Base-by-base conservation (phyloP, 2,797 vertebrate genomes). In the Poeciliopsis presidionis region DNA sequence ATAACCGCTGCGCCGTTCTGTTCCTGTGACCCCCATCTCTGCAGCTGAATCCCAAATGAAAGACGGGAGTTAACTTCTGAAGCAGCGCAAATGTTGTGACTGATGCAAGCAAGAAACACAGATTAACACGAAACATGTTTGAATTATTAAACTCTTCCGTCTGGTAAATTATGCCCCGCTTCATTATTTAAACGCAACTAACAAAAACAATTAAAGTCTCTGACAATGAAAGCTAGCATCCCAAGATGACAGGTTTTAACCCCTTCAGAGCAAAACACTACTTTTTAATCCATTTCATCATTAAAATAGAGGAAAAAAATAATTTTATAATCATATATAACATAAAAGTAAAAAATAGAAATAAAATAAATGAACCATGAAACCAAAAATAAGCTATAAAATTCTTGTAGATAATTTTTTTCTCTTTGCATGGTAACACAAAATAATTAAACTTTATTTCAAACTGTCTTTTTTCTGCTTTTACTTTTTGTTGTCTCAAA, bases 141-240 rank as follows among this genome's bases (percentile, higher is more conserved):
- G 77, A 91, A 93, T 91, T 88, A 92, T 92, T 83, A 61, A 93
- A 91, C 80, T 3, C 18, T 49, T 63, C 79, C 71, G 81, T 84
- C 88, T 86, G 87, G 67, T 28, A 41, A 53, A 77, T 82, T 79
- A 82, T 72, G 83, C 53, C 67, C 70, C 7, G 61, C 79, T 92
- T 55, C 82, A 91, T 93, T 88, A 90, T 93, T 92, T 90, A 91
- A 86, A 72, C 2, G 36, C 25, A 82, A 76, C 73, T 63, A 69
- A 85, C 39, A 71, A 81, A 84, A 84, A 51, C 41, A 81, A 69
- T 43, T 65, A 69, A 25, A 65, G 33, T 67, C 76, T 71, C 49
- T 77, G 0, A 80, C 76, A 84, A 88, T 87, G 47, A 39, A 83
- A 90, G 80, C 73, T 59, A 78, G 2, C 77, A 46, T 74, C 30